Conservation (phyloP, 1,140 invertebrate genomes). For the Drosophila nebulosa region DNA sequence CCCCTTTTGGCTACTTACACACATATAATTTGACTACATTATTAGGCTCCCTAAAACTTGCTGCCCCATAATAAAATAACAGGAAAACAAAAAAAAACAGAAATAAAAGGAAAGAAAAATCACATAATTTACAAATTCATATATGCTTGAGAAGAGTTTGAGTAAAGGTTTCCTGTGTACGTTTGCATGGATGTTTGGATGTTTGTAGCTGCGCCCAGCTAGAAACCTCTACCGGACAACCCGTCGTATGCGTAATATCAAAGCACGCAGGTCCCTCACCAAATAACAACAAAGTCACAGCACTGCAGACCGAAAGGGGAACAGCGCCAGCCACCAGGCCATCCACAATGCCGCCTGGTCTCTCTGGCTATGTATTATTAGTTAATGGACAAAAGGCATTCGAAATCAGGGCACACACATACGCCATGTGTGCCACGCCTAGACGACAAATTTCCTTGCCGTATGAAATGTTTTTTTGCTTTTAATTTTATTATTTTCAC, state of each 20-base stretch:
- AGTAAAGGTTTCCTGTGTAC: constrained; percentile 37
- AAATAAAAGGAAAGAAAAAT: constrained; percentile 13
- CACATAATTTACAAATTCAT: constrained; percentile 47
- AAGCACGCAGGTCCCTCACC: not conserved
- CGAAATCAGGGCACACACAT: constrained; percentile 57
- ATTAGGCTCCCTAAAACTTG: not conserved
- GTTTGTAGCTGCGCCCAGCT: constrained; percentile 47
- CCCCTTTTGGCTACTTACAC: not conserved
- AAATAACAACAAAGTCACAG: constrained; percentile 15
- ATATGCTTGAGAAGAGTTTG: constrained; percentile 26
- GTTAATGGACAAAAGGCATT: constrained; percentile 66
- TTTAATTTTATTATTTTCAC: constrained; percentile 74
- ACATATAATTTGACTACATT: not conserved
- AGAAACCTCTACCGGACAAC: constrained; percentile 21
- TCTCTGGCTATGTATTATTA: constrained; percentile 9
- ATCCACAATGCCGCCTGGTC: constrained; percentile 20
- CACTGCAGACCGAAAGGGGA: constrained; percentile 28
- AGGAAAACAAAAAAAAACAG: not conserved
- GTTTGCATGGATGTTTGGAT: constrained; percentile 8
- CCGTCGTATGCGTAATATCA: not conserved
- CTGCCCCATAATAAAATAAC: not conserved
- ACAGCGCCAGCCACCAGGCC: constrained; percentile 12
- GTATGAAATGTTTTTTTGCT: constrained; percentile 27
- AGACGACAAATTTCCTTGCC: constrained; percentile 7
- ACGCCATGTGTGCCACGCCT: constrained; percentile 54